phyloP scores from a whole-genome alignment of 2,797 vertebrate species.

The Eutrigla gurnardus region DNA sequence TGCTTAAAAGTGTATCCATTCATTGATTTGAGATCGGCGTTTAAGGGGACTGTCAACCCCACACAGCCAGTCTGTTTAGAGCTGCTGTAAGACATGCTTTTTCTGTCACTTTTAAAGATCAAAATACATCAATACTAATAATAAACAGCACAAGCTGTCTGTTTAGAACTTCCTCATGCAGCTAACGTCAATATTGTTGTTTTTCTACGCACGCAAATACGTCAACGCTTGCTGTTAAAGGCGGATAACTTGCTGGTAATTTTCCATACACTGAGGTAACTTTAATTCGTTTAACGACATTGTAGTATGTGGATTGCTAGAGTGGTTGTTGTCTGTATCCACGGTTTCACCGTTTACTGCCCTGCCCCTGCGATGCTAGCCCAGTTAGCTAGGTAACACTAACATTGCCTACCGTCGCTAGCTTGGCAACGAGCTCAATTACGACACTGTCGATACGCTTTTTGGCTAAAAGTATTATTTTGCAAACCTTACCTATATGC shows the following conservation, averaged over 20 bases:
- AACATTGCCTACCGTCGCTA: constrained; percentile 5
- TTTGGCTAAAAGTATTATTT: background rate
- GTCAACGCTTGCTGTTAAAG: background rate
- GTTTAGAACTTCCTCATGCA: background rate
- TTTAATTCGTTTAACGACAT: background rate
- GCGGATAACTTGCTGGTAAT: background rate
- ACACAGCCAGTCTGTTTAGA: background rate
- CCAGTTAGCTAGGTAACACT: constrained; percentile 27
- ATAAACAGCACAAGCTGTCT: background rate
- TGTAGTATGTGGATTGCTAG: too few species aligned
- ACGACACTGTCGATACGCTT: background rate
- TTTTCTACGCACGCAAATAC: background rate
- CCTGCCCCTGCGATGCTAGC: constrained; percentile 11
- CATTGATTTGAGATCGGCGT: background rate
- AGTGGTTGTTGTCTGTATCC: background rate
- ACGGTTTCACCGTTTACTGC: constrained; percentile 9
- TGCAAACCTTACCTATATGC: constrained; percentile 35
- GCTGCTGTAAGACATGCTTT: background rate
- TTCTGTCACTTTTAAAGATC: background rate
- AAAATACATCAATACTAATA: background rate
- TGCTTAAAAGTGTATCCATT: background rate
- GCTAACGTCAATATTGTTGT: background rate
- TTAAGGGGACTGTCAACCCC: background rate
- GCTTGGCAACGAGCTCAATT: background rate
- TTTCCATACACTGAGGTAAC: background rate